Evolutionary conservation across 2,113 vertebrate species (phyloP), one percentile per base, ranked within the genome.

Genomic region (Silurus glanis): DNA sequence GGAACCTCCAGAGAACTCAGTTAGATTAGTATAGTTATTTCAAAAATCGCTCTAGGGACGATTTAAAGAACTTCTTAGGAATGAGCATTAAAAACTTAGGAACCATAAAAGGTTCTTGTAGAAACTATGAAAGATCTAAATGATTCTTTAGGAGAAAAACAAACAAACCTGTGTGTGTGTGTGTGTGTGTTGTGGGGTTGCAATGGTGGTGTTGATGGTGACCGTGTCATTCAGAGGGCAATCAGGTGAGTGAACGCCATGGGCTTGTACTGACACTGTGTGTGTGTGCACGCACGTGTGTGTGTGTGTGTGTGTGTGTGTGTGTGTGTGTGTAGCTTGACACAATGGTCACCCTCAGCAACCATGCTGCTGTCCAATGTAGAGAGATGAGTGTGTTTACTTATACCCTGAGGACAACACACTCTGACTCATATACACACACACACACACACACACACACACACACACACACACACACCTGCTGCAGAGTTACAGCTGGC

Each of bases 341-440:
- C 87, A 88, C 4, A 9, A 37, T 87, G 82, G 61, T 82, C 85
- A 80, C 76, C 88, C 74, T 61, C n/a, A 19, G 80, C 82, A 74
- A 87, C 59, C 76, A 75, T 16, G 87, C 81, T 86, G 74, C 58
- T 64, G 47, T 86, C 74, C 56, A 58, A 83, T 81, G 53, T 9
- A 59, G 58, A 82, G 79, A 55, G 37, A 86, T 25, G 58, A 76
- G 76, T 55, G 75, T 85, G 76, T 85, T 85, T 85, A 58, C 84
- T 80, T 80, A 58, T 37, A 19, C 84, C 84, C 75, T n/a, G 49
- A 47, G 84, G 76, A 47, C 75, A 85, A 75, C 75, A 67, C 84
- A 28, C 47, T 80, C 19, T 67, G 62, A 47, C 37, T 84, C 71
- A 76, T 14, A 66, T 67, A 86, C 53, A 28, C 28, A 67, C 49